phyloP scores from a whole-genome alignment of 2,888 invertebrate species.

The Eretmocerus hayati region DNA sequence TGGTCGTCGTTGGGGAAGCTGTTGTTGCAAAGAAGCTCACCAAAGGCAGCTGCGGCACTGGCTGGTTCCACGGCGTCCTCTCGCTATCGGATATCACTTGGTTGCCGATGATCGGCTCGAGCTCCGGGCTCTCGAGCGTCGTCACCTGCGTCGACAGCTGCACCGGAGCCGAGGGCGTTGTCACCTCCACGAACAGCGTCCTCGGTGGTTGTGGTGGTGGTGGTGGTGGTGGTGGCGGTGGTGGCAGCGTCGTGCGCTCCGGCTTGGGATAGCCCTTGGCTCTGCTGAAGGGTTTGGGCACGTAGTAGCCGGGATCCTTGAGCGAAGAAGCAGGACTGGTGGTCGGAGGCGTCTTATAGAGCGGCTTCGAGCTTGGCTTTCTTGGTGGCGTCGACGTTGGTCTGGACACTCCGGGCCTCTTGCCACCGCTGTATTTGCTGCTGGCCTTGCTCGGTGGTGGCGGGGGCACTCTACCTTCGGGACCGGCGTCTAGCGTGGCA shows the following conservation, averaged over 20 bases:
- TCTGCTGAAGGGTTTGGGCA: slow-evolving; percentile 12
- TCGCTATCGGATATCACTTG: slow-evolving; percentile 38
- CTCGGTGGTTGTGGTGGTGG: too few relatives aligned
- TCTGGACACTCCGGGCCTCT: slow-evolving; percentile 18
- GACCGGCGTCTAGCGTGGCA: slow-evolving; percentile 55
- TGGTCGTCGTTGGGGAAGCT: slow-evolving; percentile 48
- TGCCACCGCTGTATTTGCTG: slow-evolving; percentile 20
- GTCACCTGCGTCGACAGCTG: slow-evolving; percentile 22
- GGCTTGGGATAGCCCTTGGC: too few relatives aligned
- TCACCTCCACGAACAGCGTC: slow-evolving; percentile 27
- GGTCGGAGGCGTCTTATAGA: slow-evolving; percentile 26
- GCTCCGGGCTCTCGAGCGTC: slow-evolving; percentile 26
- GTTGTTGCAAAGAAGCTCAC: slow-evolving; percentile 57
- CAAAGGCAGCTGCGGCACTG: slow-evolving; percentile 46
- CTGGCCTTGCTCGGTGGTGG: slow-evolving; percentile 18
- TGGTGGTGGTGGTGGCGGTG: too few relatives aligned
- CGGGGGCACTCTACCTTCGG: slow-evolving; percentile 22
- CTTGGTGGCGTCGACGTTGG: slow-evolving; percentile 31
- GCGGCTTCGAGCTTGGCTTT: slow-evolving; percentile 31
- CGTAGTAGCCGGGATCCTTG: slow-evolving; percentile 20
- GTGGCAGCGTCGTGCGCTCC: slow-evolving; percentile 15
- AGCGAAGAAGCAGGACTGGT: slow-evolving; percentile 28
- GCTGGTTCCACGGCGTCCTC: slow-evolving; percentile 42
- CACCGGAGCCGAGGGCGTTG: slow-evolving; percentile 28
- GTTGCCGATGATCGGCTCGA: slow-evolving; percentile 28